Base-by-base conservation (phyloP, 2,113 vertebrate species). In the Paradisaea rubra region DNA sequence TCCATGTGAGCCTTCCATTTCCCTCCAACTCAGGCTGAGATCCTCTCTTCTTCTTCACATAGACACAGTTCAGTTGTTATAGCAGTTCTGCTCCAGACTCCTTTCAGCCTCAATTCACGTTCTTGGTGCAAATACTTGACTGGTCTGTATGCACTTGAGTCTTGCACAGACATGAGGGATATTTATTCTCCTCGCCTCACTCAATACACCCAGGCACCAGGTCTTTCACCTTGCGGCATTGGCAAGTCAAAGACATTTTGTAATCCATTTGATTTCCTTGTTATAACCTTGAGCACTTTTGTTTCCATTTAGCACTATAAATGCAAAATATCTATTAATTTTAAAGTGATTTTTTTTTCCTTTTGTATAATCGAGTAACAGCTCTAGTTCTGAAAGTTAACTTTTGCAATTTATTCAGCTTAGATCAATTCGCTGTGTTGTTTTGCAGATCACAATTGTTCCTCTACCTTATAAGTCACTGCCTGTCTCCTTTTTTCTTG, bases 361-460 rank as follows among this genome's bases (percentile, higher is more conserved):
- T 59, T 70, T 68, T 47, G 4, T 41, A 60, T 57, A 78, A 76
- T 41, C 72, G 81, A 77, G 14, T 30, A 85, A 59, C 19, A 80
- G 2, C 22, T 66, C 31, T 23, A 31, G 19, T 73, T 80, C 47
- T 60, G 45, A 53, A 96, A 77, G 78, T 85, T 82, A 89, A 89
- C 74, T 91, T 94, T 35, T 50, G 20, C 31, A 57, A 57, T 82
- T 88, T 71, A 70, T 81, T 76, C 37, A 39, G 13, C 25, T 80
- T 91, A 81, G 61, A 78, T 95, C 86, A 95, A 90, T 96, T 91
- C 59, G 39, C 44, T 94, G 12, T 84, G 39, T 85, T 83, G 70
- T 92, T 96, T 95, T 78, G 57, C 60, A 96, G 63, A 90, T 53
- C 16, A 57, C 63, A 96, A 61, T 80, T 76, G 45, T 73, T 94